These are phyloP conservation scores for Ornithoptera alexandrae DNA, from an alignment of 2,888 invertebrate species.

Conservation along the genomic window DNA sequence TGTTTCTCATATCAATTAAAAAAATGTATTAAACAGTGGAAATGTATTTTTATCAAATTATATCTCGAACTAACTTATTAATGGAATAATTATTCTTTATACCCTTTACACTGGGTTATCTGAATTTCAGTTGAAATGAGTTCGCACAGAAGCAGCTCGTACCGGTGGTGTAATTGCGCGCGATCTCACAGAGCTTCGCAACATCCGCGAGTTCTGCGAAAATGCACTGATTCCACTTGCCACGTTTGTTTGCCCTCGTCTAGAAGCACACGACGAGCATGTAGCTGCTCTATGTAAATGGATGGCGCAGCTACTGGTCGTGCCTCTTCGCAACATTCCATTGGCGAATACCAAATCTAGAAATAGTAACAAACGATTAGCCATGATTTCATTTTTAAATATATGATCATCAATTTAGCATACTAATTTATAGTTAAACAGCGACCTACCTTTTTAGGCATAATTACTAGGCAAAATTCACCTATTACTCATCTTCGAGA, in stretches of 20 bases:
- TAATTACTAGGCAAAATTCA: too few relatives aligned
- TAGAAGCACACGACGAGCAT: conserved; percentile 56
- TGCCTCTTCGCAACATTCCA: conserved; percentile 58
- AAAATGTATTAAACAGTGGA: neutral
- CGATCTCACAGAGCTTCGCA: conserved; percentile 14
- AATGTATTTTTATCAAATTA: neutral
- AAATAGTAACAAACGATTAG: conserved; percentile 1
- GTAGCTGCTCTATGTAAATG: conserved; percentile 58
- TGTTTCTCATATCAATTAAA: neutral
- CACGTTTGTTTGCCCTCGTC: conserved; percentile 39
- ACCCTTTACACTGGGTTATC: neutral
- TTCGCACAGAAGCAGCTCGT: conserved; percentile 55
- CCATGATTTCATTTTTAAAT: too few relatives aligned
- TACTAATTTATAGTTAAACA: too few relatives aligned
- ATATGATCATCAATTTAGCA: too few relatives aligned
- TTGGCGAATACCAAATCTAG: conserved; percentile 63
- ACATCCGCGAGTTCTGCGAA: conserved; percentile 31
- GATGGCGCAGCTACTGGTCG: conserved; percentile 55
- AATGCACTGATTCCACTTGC: conserved; percentile 31
- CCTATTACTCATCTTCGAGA: too few relatives aligned
- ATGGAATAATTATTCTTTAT: neutral
- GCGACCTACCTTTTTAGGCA: too few relatives aligned
- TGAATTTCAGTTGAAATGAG: conserved; percentile 50
- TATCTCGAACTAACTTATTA: neutral
- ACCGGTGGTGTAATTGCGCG: conserved; percentile 41